Conservation (phyloP, 2,888 invertebrate genomes). For the Drosophila incognita region DNA sequence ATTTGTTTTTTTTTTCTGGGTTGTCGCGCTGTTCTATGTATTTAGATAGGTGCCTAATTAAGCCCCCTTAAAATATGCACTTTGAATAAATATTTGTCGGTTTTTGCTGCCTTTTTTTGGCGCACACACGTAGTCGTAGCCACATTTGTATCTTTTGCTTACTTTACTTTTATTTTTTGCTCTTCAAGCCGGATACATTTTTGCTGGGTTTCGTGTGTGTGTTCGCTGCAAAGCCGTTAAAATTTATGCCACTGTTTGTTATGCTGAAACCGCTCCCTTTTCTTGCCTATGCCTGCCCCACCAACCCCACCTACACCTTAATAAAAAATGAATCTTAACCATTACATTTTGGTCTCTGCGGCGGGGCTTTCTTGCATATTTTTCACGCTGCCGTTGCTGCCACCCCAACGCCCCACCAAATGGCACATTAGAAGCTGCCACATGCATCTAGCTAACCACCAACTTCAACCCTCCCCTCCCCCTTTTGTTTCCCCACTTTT, state of each 20-base stretch:
- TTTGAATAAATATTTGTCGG: neutral
- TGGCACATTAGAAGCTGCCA: conserved; percentile 56
- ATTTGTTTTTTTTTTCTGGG: neutral
- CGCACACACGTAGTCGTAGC: conserved; percentile 7
- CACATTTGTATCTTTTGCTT: conserved; percentile 45
- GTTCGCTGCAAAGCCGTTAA: conserved; percentile 32
- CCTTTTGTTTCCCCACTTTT: conserved; percentile 16
- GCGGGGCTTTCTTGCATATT: conserved; percentile 69
- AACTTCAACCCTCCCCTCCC: too few relatives aligned
- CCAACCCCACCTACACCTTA: conserved; percentile 12
- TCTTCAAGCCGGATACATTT: conserved; percentile 60
- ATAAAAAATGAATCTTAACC: conserved; percentile 60
- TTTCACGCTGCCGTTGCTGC: conserved; percentile 69
- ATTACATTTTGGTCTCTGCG: conserved; percentile 61
- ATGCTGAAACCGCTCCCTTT: conserved; percentile 15
- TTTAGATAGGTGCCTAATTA: conserved; percentile 62
- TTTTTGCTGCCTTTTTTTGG: neutral
- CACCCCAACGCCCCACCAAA: conserved; percentile 36
- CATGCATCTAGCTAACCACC: conserved; percentile 26
- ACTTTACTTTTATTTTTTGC: conserved; percentile 24
- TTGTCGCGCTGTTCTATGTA: neutral
- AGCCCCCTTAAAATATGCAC: conserved; percentile 22
- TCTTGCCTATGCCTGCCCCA: neutral
- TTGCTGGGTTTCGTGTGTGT: conserved; percentile 20
- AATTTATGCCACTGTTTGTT: conserved; percentile 64